Conservation (phyloP, 2,797 vertebrate species). For the Danio kyathit region DNA sequence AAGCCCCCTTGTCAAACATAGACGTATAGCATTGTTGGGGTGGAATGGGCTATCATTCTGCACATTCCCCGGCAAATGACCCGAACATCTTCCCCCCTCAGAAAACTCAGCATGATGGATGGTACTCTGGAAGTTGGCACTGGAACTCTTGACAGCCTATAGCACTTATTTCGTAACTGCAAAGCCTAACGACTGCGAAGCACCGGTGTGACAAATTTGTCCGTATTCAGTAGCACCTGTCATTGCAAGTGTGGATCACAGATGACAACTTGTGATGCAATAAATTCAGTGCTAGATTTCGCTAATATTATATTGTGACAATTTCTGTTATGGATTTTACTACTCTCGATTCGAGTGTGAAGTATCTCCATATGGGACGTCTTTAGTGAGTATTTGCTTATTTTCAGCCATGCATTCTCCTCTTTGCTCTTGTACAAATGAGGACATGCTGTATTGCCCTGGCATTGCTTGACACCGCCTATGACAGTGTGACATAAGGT, state of each 20-base stretch:
- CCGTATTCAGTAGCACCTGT: conserved; percentile 2
- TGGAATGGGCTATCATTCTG: conserved; percentile 70
- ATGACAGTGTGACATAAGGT: conserved; percentile 51
- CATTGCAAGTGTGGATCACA: conserved; percentile 2
- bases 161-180: not conserved
- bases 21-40: conserved; percentile 77
- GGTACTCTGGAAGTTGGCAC: not conserved
- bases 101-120: conserved; percentile 70
- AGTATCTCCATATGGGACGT: not conserved
- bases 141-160: not conserved
- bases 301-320: conserved; percentile 9
- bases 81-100: conserved; percentile 65
- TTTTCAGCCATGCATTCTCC: not conserved
- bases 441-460: conserved; percentile 53
- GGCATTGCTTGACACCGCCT: conserved; percentile 32
- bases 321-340: not conserved
- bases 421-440: conserved; percentile 53
- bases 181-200: not conserved
- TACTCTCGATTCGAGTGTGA: not conserved
- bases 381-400: not conserved
- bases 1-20: conserved; percentile 81
- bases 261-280: conserved; percentile 1
- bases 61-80: conserved; percentile 74
- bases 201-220: not conserved
- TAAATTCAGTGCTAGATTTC: not conserved